Percentiles rank a stretch among this genome's conserved stretches.
Evolutionary conservation across 2,888 invertebrate species (phyloP).

Genomic region (Lithophane ornitopus): DNA sequence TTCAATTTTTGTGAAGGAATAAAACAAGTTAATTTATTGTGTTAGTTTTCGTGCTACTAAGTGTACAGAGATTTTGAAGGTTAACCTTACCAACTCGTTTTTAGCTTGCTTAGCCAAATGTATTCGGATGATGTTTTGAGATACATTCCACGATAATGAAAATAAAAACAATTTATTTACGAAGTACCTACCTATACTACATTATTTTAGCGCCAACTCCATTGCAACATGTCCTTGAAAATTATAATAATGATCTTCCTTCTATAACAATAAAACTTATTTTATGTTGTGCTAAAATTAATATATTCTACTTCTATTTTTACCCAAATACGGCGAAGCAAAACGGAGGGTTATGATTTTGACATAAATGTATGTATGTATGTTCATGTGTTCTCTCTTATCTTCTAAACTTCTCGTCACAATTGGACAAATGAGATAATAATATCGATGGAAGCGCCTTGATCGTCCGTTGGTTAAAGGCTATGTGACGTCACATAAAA

Average conservation of each 20-base stretch:
- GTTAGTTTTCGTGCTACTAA: slow-evolving; percentile 13
- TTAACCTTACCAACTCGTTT: not conserved
- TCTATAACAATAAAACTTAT: slow-evolving; percentile 3
- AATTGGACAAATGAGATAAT: too few species aligned
- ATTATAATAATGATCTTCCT: not conserved
- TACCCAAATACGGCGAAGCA: too few species aligned
- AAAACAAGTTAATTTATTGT: not conserved
- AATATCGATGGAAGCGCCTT: too few species aligned
- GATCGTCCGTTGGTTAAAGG: too few species aligned
- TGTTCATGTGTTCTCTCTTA: too few species aligned
- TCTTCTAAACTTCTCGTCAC: too few species aligned
- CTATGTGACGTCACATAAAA: too few species aligned
- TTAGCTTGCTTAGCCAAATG: not conserved
- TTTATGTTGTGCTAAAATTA: slow-evolving; percentile 1
- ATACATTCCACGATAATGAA: too few species aligned
- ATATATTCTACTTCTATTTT: not conserved
- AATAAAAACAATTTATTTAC: not conserved
- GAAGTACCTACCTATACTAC: not conserved
- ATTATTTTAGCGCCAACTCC: not conserved
- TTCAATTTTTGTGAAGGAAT: not conserved
- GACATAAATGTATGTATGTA: too few species aligned
- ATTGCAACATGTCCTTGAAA: not conserved
- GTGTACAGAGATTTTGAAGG: not conserved
- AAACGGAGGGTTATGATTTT: too few species aligned
- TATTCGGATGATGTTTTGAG: not conserved